These are phyloP conservation scores for Guaruba guarouba DNA, from an alignment of 2,113 vertebrate genomes.

Conservation along the genomic window DNA sequence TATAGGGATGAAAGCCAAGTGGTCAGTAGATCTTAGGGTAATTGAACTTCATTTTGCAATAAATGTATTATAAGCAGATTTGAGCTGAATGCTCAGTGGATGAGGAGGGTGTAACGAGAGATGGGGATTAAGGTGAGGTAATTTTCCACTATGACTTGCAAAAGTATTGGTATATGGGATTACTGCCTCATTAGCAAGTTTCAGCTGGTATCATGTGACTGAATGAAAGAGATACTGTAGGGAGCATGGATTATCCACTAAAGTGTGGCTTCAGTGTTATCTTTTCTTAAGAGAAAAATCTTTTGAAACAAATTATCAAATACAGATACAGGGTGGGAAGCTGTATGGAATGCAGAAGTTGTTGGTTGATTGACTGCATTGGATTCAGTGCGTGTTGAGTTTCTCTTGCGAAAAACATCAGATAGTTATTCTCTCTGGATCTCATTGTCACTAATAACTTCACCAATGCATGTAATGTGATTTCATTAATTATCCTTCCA, in stretches of 20 bases:
- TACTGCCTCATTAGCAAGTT: background rate
- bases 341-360: background rate
- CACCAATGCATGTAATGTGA: background rate
- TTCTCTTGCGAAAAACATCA: background rate
- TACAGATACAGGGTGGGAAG: background rate
- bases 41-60: slow-evolving; percentile 7
- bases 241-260: background rate
- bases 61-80: background rate
- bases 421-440: background rate
- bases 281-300: background rate
- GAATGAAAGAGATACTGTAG: background rate
- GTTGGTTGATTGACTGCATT: background rate
- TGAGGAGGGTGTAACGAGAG: background rate
- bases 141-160: slow-evolving; percentile 26
- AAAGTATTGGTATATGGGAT: background rate
- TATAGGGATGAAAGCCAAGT: background rate
- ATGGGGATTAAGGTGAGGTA: background rate
- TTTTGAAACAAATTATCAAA: background rate
- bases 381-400: background rate
- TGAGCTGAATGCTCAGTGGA: background rate
- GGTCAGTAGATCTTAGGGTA: background rate
- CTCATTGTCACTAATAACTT: background rate
- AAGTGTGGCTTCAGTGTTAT: background rate
- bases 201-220: background rate
- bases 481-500: background rate